phyloP scores from a whole-genome alignment of 1,140 invertebrate genomes.

The Drosophila erecta region DNA sequence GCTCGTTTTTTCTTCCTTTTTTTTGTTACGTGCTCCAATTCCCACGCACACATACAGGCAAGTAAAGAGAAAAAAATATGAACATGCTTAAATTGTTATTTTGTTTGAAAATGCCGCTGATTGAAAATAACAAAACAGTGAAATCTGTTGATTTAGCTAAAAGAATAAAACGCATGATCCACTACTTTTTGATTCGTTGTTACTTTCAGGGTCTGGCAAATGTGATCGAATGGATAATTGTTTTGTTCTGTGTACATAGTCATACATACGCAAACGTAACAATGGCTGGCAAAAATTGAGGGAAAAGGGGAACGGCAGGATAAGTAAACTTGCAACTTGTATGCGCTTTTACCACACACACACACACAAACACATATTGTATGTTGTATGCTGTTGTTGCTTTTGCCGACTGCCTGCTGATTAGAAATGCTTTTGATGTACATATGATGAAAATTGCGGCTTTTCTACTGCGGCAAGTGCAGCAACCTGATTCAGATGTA shows the following conservation, averaged over 20 bases:
- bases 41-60: slow-evolving; percentile 39
- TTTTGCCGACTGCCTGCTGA: slow-evolving; percentile 43
- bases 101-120: not conserved
- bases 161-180: too few relatives aligned
- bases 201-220: too few relatives aligned
- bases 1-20: slow-evolving; percentile 17
- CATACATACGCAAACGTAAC: slow-evolving; percentile 20
- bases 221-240: not conserved
- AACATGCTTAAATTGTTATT: not conserved
- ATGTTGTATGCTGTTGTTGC: slow-evolving; percentile 11
- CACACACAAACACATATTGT: too few relatives aligned
- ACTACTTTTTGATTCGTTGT: too few relatives aligned
- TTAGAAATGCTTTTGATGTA: slow-evolving; percentile 77
- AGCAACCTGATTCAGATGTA: slow-evolving; percentile 69
- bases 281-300: slow-evolving; percentile 17
- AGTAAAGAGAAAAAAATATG: slow-evolving; percentile 2
- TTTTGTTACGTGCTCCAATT: slow-evolving; percentile 66
- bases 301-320: slow-evolving; percentile 11
- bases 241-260: slow-evolving; percentile 15
- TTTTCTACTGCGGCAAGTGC: slow-evolving; percentile 51
- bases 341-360: slow-evolving; percentile 44
- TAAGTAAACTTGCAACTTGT: slow-evolving; percentile 76
- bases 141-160: not conserved
- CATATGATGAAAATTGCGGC: slow-evolving; percentile 58
- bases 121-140: not conserved